phyloP scores from a whole-genome alignment of 2,797 vertebrate species.

The Tiaroga cobitis region DNA sequence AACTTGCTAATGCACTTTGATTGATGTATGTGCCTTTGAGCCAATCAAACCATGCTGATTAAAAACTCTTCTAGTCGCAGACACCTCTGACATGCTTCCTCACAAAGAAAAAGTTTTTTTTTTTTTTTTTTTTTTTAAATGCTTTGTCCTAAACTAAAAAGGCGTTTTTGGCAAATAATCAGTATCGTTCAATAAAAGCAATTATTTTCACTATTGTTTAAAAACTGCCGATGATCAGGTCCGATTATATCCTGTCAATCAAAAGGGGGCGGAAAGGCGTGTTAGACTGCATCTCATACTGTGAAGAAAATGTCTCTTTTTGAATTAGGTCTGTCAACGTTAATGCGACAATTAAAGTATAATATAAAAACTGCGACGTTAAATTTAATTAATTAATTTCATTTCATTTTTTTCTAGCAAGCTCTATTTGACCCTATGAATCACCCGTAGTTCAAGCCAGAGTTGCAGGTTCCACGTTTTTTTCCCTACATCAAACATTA shows the following conservation, averaged over 20 bases:
- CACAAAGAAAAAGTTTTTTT: background rate
- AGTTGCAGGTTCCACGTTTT: background rate
- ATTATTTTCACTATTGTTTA: background rate
- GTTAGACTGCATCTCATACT: background rate
- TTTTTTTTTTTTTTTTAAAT: background rate
- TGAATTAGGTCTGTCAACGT: background rate
- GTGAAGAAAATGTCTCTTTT: background rate
- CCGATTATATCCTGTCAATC: background rate
- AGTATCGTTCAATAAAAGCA: background rate
- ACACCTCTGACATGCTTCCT: background rate
- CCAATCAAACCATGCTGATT: conserved; percentile 44
- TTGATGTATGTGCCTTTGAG: conserved; percentile 49
- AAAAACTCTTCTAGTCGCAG: conserved; percentile 21
- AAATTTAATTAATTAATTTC: background rate
- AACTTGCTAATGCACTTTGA: conserved; percentile 26
- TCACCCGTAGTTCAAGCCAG: background rate
- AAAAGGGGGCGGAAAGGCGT: background rate
- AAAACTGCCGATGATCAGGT: background rate
- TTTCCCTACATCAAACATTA: too few relatives aligned
- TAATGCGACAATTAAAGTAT: too few relatives aligned
- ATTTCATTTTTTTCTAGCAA: too few relatives aligned
- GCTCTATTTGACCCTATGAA: background rate
- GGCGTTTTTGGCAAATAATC: background rate
- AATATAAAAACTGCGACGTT: too few relatives aligned
- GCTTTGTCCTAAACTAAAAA: background rate